These are phyloP conservation scores for Patella vulgata DNA, from an alignment of 1,140 invertebrate species.

Conservation along the genomic window DNA sequence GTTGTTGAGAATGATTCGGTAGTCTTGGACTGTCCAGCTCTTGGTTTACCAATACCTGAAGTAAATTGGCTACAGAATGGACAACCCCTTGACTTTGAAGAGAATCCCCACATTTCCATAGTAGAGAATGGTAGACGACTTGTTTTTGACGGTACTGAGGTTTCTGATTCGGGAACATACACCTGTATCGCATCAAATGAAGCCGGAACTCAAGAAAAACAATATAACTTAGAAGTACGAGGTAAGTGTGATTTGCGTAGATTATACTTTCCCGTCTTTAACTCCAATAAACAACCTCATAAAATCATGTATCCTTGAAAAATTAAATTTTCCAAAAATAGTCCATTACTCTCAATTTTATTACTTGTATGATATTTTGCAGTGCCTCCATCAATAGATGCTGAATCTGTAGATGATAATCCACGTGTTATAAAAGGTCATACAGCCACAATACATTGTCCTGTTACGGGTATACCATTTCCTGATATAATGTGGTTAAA, in stretches of 20 bases:
- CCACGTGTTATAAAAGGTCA: conserved; percentile 49
- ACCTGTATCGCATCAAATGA: conserved; percentile 52
- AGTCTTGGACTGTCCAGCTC: conserved; percentile 61
- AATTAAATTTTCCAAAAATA: too few relatives aligned
- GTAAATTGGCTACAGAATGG: conserved; percentile 60
- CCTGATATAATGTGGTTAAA: conserved; percentile 64
- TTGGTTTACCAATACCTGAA: conserved; percentile 66
- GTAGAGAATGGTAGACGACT: conserved; percentile 32
- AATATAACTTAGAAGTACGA: conserved; percentile 63
- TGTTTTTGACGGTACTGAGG: conserved; percentile 26
- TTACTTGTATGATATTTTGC: too few relatives aligned
- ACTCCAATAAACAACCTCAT: neutral
- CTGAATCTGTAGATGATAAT: conserved; percentile 35
- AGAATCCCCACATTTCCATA: conserved; percentile 13
- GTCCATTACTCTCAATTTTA: too few relatives aligned
- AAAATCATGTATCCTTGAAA: too few relatives aligned
- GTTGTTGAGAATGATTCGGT: conserved; percentile 47
- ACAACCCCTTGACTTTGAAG: conserved; percentile 34
- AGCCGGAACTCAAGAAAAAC: conserved; percentile 62
- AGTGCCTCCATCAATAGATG: conserved; percentile 64
- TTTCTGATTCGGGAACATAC: conserved; percentile 45
- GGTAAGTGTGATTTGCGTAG: conserved; percentile 39
- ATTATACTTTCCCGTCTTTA: conserved; percentile 2
- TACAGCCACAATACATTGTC: conserved; percentile 51
- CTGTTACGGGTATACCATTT: conserved; percentile 59